A percentile compares a stretch with the other conserved stretches of the same genome.
These are phyloP conservation scores for Ashinkailepas kermadecensis DNA, from an alignment of 2,888 invertebrate genomes.

Conservation along the genomic window DNA sequence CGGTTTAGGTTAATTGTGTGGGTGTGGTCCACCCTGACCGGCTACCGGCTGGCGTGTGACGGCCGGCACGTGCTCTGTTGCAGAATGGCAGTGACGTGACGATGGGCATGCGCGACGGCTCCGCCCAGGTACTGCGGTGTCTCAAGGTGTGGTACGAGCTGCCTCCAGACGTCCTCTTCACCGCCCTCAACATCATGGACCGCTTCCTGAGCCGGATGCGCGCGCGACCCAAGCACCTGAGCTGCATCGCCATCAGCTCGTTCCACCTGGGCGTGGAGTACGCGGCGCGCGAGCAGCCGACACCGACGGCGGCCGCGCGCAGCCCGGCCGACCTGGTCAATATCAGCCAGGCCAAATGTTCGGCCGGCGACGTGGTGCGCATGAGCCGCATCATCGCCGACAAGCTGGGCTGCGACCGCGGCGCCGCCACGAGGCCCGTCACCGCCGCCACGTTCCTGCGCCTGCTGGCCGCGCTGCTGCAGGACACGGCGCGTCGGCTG, in stretches of 20 bases:
- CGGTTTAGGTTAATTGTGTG: no score
- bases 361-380: constrained; percentile 70
- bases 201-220: constrained; percentile 71
- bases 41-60: not conserved
- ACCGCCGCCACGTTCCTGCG: constrained; percentile 62
- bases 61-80: constrained; percentile 26
- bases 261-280: constrained; percentile 67
- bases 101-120: constrained; percentile 65
- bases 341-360: constrained; percentile 69
- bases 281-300: constrained; percentile 55
- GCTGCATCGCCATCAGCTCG: constrained; percentile 77
- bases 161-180: constrained; percentile 67
- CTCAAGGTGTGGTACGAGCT: constrained; percentile 78
- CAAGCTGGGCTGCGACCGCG: constrained; percentile 61
- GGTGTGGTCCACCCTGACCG: no score
- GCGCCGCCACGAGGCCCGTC: constrained; percentile 47
- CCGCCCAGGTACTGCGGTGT: constrained; percentile 70
- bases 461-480: constrained; percentile 56
- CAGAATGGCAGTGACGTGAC: constrained; percentile 62
- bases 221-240: constrained; percentile 71
- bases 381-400: constrained; percentile 75
- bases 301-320: constrained; percentile 34
- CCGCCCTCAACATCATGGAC: constrained; percentile 70
- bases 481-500: constrained; percentile 46
- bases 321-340: constrained; percentile 55